Evolutionary conservation across 2,888 invertebrate genomes (phyloP), one percentile per base, ranked within the genome.

Genomic region (Drosophila falleni): DNA sequence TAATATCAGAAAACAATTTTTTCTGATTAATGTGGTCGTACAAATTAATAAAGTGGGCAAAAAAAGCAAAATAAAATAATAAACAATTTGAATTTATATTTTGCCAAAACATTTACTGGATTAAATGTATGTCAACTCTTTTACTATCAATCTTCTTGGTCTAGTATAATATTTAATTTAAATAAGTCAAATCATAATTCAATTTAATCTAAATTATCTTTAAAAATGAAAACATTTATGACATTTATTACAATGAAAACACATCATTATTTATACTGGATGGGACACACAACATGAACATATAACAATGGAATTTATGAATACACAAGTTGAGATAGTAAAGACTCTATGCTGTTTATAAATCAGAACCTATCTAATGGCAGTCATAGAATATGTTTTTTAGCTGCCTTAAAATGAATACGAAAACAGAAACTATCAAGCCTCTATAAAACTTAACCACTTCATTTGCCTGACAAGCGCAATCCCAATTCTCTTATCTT

Each of bases 401-500:
- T 16, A 33, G 26, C 23, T 26, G 35, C 8, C 33, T 15, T 13
- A 1, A 49, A 37, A 23, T 11, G 15, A 64, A 51, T 31, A 46
- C 23, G 15, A 47, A 13, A 11, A 15, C 33, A 35, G 16, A 39
- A 55, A 63, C 71, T 75, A 61, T 66, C 61, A 65, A 58, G 67
- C 46, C 55, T 55, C 51, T 64, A 65, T 68, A 68, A 73, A 85
- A 80, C 61, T 81, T 85, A 78, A 82, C 67, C 85, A 80, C 86
- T 85, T 85, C 82, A 82, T 81, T 85, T 77, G 62, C 60, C 61
- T 77, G 73, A 76, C 77, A 73, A 73, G 69, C 62, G 35, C 47
- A 69, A 62, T 71, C 58, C 66, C 42, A 26, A 13, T 19, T 42
- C 55, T 72, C 61, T 68, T 77, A 77, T 76, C 76, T 44, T 41